phyloP scores from a whole-genome alignment of 35 echinoderm and acorn worm species.

The Heliocidaris erythrogramma region DNA sequence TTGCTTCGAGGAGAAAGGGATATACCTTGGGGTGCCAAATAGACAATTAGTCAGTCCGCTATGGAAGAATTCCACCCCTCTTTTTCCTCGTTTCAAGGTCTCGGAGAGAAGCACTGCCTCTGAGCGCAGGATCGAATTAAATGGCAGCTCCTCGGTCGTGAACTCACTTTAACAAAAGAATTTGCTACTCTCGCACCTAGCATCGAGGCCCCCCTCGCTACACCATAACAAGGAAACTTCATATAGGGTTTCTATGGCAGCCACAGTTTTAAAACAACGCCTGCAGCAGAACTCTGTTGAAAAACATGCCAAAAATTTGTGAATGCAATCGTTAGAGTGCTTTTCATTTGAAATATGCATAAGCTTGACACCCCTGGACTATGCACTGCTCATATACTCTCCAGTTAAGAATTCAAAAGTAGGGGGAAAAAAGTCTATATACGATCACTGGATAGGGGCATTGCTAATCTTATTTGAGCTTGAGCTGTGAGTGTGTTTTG shows the following conservation, averaged over 20 bases:
- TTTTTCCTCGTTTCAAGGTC: constrained; percentile 15
- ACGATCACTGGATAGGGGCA: not conserved
- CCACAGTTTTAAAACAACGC: constrained; percentile 39
- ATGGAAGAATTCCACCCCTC: not conserved
- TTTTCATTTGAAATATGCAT: not conserved
- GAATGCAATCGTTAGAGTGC: constrained; percentile 8
- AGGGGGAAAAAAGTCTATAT: not conserved
- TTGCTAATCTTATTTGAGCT: constrained; percentile 3
- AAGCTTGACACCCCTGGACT: not conserved
- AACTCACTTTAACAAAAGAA: not conserved
- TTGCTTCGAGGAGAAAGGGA: not conserved
- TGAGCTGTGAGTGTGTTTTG: constrained; percentile 7
- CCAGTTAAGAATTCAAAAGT: not conserved
- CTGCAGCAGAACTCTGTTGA: not conserved
- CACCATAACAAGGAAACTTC: constrained; percentile 29
- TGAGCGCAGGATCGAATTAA: constrained; percentile 1
- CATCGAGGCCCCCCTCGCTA: not conserved
- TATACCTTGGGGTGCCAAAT: constrained; percentile 15
- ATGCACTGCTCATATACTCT: not conserved
- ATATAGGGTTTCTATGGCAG: constrained; percentile 16
- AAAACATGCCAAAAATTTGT: not conserved
- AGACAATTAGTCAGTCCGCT: constrained; percentile 15
- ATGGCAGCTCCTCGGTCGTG: constrained; percentile 8
- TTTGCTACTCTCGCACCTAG: not conserved
- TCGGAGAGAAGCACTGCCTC: not conserved